Evolutionary conservation across 2,113 vertebrate genomes (phyloP).

Genomic region (Chelonoidis abingdonii): DNA sequence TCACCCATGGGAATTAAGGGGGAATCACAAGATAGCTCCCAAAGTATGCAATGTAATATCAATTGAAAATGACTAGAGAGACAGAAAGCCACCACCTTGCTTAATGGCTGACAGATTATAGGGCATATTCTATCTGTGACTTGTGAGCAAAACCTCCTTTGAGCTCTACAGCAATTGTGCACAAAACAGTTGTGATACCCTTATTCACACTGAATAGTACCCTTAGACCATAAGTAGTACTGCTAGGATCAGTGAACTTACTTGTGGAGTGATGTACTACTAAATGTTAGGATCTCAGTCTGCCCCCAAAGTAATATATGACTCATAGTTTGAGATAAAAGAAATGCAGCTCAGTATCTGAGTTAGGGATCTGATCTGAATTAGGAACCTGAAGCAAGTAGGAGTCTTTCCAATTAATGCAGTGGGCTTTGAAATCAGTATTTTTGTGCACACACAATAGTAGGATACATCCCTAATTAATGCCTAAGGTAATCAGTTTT

Average conservation of each 20-base stretch:
- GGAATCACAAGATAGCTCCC: neutral
- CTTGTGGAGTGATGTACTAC: neutral
- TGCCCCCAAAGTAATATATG: neutral
- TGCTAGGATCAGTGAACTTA: neutral
- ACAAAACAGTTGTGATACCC: neutral
- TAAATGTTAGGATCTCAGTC: accelerated
- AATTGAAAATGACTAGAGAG: neutral
- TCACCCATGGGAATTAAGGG: neutral
- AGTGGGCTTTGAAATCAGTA: neutral
- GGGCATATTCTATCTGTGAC: neutral
- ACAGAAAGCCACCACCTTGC: neutral
- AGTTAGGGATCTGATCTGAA: neutral
- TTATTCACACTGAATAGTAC: neutral
- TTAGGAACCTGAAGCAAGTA: neutral
- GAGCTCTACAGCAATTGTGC: neutral
- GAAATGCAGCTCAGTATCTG: neutral
- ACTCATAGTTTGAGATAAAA: neutral
- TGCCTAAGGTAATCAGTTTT: accelerated
- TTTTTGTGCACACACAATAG: neutral
- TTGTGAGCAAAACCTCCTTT: neutral
- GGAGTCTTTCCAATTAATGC: neutral
- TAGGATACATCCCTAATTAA: neutral
- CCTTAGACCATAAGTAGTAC: neutral
- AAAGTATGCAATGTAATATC: neutral
- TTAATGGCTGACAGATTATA: neutral